Percentiles rank a stretch among this genome's conserved stretches.
phyloP scores from a whole-genome alignment of 2,888 invertebrate genomes.

The Chalcis sispes region DNA sequence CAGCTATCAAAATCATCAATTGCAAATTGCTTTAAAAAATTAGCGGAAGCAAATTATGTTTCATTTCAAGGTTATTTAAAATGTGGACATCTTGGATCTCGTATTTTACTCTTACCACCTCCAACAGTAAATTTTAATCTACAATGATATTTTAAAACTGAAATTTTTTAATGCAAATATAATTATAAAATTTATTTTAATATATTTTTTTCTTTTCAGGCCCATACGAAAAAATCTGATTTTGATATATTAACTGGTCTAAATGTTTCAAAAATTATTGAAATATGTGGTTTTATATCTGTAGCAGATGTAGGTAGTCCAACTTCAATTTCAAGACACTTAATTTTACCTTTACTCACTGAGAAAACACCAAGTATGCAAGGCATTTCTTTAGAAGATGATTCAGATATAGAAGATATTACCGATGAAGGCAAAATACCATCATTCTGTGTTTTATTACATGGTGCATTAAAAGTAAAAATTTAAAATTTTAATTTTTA shows the following conservation, averaged over 20 bases:
- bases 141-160: neutral
- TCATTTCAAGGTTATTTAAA: slow-evolving; percentile 84
- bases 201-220: slow-evolving; percentile 73
- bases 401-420: slow-evolving; percentile 78
- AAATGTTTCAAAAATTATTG: slow-evolving; percentile 84
- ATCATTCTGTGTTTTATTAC: slow-evolving; percentile 94
- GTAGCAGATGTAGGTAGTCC: slow-evolving; percentile 93
- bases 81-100: slow-evolving; percentile 86
- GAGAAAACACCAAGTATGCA: slow-evolving; percentile 75
- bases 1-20: slow-evolving; percentile 75
- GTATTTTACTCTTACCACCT: slow-evolving; percentile 85
- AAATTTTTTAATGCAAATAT: neutral
- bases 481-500: slow-evolving; percentile 30
- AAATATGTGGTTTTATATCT: slow-evolving; percentile 92
- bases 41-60: slow-evolving; percentile 85
- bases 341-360: slow-evolving; percentile 86
- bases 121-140: slow-evolving; percentile 78
- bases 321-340: slow-evolving; percentile 92
- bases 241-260: slow-evolving; percentile 80
- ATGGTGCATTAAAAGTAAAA: slow-evolving; percentile 90
- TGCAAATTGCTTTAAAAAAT: slow-evolving; percentile 77
- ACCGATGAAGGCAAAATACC: slow-evolving; percentile 88
- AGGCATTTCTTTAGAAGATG: slow-evolving; percentile 76
- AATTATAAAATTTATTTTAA: neutral
- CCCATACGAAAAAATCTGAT: slow-evolving; percentile 80